Conservation (phyloP, 2,888 invertebrate species). For the Sepioteuthis lessoniana region DNA sequence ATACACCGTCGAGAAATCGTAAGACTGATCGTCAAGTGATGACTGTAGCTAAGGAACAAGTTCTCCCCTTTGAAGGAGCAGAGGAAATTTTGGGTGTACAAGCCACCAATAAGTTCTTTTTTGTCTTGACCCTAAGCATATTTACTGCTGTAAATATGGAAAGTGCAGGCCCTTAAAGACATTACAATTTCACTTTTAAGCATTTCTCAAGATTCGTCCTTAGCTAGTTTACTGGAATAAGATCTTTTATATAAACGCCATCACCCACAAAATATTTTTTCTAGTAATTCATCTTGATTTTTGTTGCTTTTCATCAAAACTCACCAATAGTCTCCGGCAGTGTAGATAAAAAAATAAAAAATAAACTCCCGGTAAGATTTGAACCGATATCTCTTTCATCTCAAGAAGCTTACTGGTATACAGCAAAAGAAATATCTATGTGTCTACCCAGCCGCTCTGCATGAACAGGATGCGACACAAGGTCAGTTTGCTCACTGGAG, state of each 20-base stretch:
- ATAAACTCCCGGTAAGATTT: too few relatives aligned
- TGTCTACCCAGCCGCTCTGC: too few relatives aligned
- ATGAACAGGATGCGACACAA: too few relatives aligned
- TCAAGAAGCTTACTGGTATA: too few relatives aligned
- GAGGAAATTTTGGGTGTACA: constrained; percentile 84
- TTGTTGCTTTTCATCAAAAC: too few relatives aligned
- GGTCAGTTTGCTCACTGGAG: too few relatives aligned
- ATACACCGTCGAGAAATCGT: constrained; percentile 82
- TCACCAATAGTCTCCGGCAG: too few relatives aligned
- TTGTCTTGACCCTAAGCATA: constrained; percentile 79
- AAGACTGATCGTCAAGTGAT: constrained; percentile 79
- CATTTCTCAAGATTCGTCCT: neutral
- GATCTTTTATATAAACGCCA: neutral
- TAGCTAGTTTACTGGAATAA: neutral
- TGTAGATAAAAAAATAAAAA: too few relatives aligned
- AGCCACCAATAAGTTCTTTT: constrained; percentile 81
- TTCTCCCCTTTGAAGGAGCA: constrained; percentile 81
- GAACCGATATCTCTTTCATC: too few relatives aligned
- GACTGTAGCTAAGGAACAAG: constrained; percentile 85
- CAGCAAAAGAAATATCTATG: too few relatives aligned
- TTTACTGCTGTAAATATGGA: constrained; percentile 64
- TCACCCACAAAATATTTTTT: neutral
- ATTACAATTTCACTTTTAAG: too few relatives aligned
- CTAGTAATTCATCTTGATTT: too few relatives aligned
- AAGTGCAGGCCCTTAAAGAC: neutral